These are phyloP conservation scores for Watsonalla cultraria DNA, from an alignment of 2,888 invertebrate species.

Conservation along the genomic window DNA sequence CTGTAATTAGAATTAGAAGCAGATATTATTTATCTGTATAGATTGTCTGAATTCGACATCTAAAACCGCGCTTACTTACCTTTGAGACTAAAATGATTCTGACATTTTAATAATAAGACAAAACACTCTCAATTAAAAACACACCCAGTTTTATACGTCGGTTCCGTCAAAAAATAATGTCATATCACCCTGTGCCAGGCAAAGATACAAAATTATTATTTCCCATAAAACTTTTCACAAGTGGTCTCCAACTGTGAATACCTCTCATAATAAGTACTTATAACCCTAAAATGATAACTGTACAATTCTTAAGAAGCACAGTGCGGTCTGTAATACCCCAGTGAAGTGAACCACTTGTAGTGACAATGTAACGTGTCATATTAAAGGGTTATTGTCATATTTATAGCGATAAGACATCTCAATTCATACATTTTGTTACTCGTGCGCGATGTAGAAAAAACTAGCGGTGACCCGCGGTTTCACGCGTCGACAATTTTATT, in stretches of 20 bases:
- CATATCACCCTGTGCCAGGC: too few species aligned
- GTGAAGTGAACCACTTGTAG: slow-evolving; percentile 51
- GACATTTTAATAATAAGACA: too few species aligned
- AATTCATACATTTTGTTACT: slow-evolving; percentile 2
- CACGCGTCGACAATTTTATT: not conserved
- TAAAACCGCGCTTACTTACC: too few species aligned
- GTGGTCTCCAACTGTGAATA: slow-evolving; percentile 8
- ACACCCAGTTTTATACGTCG: too few species aligned
- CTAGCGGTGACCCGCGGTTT: too few species aligned
- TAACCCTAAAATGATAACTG: slow-evolving; percentile 39
- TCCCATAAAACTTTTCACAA: not conserved
- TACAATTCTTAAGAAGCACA: slow-evolving; percentile 39
- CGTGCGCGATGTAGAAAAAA: not conserved
- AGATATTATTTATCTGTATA: too few species aligned
- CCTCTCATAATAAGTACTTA: slow-evolving; percentile 39
- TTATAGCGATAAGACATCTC: not conserved
- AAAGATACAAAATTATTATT: not conserved
- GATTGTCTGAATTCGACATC: too few species aligned
- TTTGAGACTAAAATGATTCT: too few species aligned
- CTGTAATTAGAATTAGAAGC: too few species aligned
- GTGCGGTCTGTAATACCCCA: slow-evolving; percentile 31
- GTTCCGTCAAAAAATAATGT: too few species aligned
- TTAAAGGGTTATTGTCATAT: slow-evolving; percentile 22
- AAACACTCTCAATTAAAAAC: too few species aligned
- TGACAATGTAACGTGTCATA: slow-evolving; percentile 59